These are phyloP conservation scores for Cactoblastis cactorum DNA, from an alignment of 2,888 invertebrate genomes.

Conservation along the genomic window DNA sequence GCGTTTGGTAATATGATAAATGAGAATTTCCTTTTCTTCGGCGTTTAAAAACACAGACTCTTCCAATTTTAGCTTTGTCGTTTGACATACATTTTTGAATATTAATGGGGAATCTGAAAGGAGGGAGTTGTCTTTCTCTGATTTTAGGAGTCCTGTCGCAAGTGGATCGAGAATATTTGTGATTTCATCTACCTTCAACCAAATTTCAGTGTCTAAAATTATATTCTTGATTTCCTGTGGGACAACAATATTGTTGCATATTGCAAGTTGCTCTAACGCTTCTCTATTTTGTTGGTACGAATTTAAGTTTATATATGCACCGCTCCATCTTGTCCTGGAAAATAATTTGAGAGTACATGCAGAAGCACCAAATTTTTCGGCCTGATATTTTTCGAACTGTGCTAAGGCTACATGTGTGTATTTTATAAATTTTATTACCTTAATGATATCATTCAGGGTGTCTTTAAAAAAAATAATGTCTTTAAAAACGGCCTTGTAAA, in stretches of 20 bases:
- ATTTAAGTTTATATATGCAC: background rate
- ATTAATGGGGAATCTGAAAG: too few relatives aligned
- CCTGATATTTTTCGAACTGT: background rate
- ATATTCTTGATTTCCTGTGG: background rate
- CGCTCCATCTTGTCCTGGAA: background rate
- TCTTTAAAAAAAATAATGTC: background rate
- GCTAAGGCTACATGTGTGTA: background rate
- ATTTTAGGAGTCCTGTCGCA: too few relatives aligned
- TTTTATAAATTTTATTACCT: conserved; percentile 6
- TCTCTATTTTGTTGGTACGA: conserved; percentile 6
- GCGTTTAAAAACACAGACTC: too few relatives aligned
- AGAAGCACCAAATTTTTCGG: too few relatives aligned
- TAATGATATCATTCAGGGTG: background rate
- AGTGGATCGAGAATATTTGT: too few relatives aligned
- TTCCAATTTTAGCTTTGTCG: too few relatives aligned
- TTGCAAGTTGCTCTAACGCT: background rate
- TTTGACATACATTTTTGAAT: too few relatives aligned
- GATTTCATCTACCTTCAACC: too few relatives aligned
- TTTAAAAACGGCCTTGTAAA: conserved; percentile 10
- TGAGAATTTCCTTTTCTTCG: too few relatives aligned
- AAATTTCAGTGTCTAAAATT: background rate
- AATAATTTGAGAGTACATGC: background rate
- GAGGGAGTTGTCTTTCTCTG: too few relatives aligned
- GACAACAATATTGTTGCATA: background rate
- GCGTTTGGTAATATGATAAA: too few relatives aligned